A percentile compares a stretch with the other conserved stretches of the same genome.
phyloP scores from a whole-genome alignment of 2,888 invertebrate genomes.

The Dolichomitus sp. region DNA sequence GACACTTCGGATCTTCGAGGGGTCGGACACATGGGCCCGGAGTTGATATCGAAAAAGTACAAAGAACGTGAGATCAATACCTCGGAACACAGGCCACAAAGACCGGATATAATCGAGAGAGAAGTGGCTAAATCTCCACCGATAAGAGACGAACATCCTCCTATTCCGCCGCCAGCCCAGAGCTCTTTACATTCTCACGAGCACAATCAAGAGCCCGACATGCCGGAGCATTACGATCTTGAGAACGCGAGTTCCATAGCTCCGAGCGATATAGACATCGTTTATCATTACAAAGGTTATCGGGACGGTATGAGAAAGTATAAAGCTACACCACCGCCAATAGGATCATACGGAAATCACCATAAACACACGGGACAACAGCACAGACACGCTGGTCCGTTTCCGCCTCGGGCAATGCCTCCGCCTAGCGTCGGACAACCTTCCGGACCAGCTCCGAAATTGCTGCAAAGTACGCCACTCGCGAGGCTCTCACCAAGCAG shows the following conservation, averaged over 20 bases:
- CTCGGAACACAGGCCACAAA: slow-evolving; percentile 92
- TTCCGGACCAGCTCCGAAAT: slow-evolving; percentile 89
- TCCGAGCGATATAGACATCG: slow-evolving; percentile 98
- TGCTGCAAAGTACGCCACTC: slow-evolving; percentile 96
- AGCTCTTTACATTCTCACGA: slow-evolving; percentile 91
- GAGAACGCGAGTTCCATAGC: slow-evolving; percentile 99
- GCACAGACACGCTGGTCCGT: slow-evolving; percentile 90
- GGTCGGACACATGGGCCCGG: slow-evolving; percentile 93
- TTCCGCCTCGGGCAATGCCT: slow-evolving; percentile 90
- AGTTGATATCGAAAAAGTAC: slow-evolving; percentile 95
- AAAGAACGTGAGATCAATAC: slow-evolving; percentile 94
- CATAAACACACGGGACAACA: slow-evolving; percentile 90
- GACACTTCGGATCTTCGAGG: slow-evolving; percentile 91
- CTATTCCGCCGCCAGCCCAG: slow-evolving; percentile 92
- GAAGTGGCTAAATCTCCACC: slow-evolving; percentile 95
- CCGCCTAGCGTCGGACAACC: slow-evolving; percentile 91
- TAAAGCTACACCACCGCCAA: slow-evolving; percentile 94
- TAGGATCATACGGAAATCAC: slow-evolving; percentile 92
- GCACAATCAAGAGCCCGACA: slow-evolving; percentile 91
- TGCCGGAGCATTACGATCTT: slow-evolving; percentile 97
- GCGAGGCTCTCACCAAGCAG: slow-evolving; percentile 97
- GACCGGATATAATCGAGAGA: slow-evolving; percentile 97
- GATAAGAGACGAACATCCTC: slow-evolving; percentile 93
- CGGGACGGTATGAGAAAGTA: slow-evolving; percentile 96
- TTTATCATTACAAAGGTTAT: slow-evolving; percentile 98